Evolutionary conservation across 2,113 vertebrate species (phyloP).

Genomic region (Lutjanus erythropterus): DNA sequence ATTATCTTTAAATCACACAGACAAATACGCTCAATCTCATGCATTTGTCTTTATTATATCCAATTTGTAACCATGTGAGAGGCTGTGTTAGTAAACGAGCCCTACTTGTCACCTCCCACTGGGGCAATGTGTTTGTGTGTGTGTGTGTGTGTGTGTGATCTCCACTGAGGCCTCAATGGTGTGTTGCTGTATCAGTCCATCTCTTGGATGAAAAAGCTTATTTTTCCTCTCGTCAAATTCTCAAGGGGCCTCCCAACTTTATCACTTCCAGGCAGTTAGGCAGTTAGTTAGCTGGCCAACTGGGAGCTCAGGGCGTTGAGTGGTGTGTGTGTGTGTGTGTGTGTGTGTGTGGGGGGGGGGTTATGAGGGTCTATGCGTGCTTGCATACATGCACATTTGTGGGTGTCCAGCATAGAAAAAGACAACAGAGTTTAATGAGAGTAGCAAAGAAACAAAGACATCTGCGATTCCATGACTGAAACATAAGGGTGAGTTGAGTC

Average conservation of each 20-base stretch:
- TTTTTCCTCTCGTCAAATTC: slow-evolving; percentile 48
- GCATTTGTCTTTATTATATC: slow-evolving; percentile 11
- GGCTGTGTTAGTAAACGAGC: slow-evolving; percentile 41
- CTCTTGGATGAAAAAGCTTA: slow-evolving; percentile 31
- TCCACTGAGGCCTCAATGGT: slow-evolving; percentile 21
- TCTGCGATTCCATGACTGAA: slow-evolving; percentile 45
- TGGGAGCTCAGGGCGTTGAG: slow-evolving; percentile 44
- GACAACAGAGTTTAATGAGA: slow-evolving; percentile 11
- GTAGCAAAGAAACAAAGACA: slow-evolving; percentile 45
- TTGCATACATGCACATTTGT: slow-evolving; percentile 23
- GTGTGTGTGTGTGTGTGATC: slow-evolving; percentile 20
- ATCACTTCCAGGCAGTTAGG: slow-evolving; percentile 58
- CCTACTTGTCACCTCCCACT: slow-evolving; percentile 19
- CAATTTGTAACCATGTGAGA: slow-evolving; percentile 30
- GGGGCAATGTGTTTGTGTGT: not conserved
- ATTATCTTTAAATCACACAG: not conserved
- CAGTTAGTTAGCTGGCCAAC: slow-evolving; percentile 50
- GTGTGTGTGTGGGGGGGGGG: not conserved
- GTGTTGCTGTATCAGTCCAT: slow-evolving; percentile 36
- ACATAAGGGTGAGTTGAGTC: slow-evolving; percentile 34
- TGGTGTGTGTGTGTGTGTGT: not conserved
- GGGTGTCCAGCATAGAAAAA: slow-evolving; percentile 28
- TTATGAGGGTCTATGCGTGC: too few species aligned
- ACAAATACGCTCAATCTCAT: slow-evolving; percentile 17
- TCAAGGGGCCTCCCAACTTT: slow-evolving; percentile 33